These are phyloP conservation scores for Kryptolebias ocellatus DNA, from an alignment of 2,797 vertebrate species.

Conservation along the genomic window DNA sequence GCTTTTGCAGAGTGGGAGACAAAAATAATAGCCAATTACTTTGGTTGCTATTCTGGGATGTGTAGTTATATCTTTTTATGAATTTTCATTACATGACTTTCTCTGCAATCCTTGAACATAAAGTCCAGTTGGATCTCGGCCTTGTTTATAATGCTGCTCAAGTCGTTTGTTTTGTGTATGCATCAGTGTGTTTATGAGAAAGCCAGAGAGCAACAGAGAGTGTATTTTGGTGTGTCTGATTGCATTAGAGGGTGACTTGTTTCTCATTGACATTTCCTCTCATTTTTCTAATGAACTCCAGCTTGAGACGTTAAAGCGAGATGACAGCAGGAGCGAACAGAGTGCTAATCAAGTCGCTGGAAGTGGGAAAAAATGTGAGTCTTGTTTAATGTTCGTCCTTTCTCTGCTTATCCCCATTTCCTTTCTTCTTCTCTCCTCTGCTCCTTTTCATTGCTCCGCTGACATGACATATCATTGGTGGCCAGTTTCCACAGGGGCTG, in stretches of 20 bases:
- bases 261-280: slow-evolving; percentile 71
- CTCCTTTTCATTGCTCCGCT: slow-evolving; percentile 23
- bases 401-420: slow-evolving; percentile 4
- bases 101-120: slow-evolving; percentile 12
- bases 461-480: slow-evolving; percentile 75
- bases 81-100: slow-evolving; percentile 24
- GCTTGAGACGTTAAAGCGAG: slow-evolving; percentile 66
- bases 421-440: neutral
- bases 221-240: slow-evolving; percentile 53
- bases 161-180: slow-evolving; percentile 2
- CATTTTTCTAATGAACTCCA: slow-evolving; percentile 77
- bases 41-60: slow-evolving; percentile 16
- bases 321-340: slow-evolving; percentile 71
- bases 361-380: slow-evolving; percentile 36
- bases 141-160: neutral
- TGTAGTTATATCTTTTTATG: slow-evolving; percentile 20
- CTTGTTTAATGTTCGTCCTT: slow-evolving; percentile 33
- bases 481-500: slow-evolving; percentile 64
- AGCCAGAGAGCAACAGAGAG: slow-evolving; percentile 13
- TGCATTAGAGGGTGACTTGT: slow-evolving; percentile 65
- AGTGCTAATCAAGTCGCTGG: slow-evolving; percentile 70
- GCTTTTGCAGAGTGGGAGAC: neutral
- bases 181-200: slow-evolving; percentile 1
- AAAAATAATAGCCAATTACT: slow-evolving; percentile 22
- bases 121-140: slow-evolving; percentile 8